These are phyloP conservation scores for Orgyia antiqua DNA, from an alignment of 2,888 invertebrate genomes.

Conservation along the genomic window DNA sequence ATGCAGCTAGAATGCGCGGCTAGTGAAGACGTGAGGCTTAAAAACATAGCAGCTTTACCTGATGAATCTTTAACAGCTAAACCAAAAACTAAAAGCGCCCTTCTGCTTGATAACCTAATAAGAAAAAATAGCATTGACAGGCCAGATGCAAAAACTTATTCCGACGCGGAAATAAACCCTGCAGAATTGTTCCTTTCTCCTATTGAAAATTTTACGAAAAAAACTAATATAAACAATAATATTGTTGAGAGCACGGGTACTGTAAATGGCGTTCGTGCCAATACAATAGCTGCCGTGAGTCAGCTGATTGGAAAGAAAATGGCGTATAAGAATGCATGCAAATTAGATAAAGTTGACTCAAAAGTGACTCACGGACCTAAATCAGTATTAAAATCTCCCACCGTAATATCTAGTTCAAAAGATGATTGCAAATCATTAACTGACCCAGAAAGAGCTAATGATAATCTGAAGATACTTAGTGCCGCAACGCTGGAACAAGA, in stretches of 20 bases:
- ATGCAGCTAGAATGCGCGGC: slow-evolving; percentile 39
- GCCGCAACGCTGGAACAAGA: slow-evolving; percentile 20
- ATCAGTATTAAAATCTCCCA: slow-evolving; percentile 63
- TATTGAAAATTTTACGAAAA: slow-evolving; percentile 60
- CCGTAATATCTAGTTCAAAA: slow-evolving; percentile 41
- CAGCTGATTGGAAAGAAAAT: slow-evolving; percentile 63
- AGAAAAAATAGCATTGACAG: slow-evolving; percentile 79
- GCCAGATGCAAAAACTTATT: slow-evolving; percentile 51
- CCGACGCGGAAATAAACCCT: slow-evolving; percentile 61
- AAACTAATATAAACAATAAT: slow-evolving; percentile 71
- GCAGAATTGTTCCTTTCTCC: slow-evolving; percentile 66
- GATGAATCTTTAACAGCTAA: slow-evolving; percentile 43
- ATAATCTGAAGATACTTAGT: slow-evolving; percentile 21
- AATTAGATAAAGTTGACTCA: slow-evolving; percentile 59
- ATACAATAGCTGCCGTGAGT: slow-evolving; percentile 58
- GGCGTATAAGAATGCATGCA: slow-evolving; percentile 56
- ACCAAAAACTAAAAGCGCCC: slow-evolving; percentile 67
- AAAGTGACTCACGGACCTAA: slow-evolving; percentile 57
- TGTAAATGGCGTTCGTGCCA: slow-evolving; percentile 52
- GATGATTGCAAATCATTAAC: slow-evolving; percentile 34
- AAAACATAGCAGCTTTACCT: slow-evolving; percentile 35
- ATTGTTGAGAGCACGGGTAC: slow-evolving; percentile 53
- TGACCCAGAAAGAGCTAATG: slow-evolving; percentile 25
- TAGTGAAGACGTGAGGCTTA: slow-evolving; percentile 50
- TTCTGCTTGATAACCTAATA: slow-evolving; percentile 75